These are phyloP conservation scores for Lymantria monacha DNA, from an alignment of 2,888 invertebrate species.

Conservation along the genomic window DNA sequence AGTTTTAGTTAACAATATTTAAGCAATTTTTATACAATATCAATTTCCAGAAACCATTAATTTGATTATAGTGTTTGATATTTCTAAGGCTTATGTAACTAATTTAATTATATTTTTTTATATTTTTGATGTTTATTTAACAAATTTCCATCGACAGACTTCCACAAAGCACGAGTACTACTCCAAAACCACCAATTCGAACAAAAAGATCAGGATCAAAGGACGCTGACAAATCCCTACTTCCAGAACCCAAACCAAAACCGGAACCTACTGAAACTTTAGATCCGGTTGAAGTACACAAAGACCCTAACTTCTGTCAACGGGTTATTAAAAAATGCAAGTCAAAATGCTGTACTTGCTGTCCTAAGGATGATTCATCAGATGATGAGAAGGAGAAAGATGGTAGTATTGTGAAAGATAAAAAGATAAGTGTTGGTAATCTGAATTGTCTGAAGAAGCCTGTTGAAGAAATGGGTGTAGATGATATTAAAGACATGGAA, in stretches of 20 bases:
- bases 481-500: conserved; percentile 54
- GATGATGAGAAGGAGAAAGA: conserved; percentile 43
- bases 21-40: too few relatives aligned
- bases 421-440: conserved; percentile 28
- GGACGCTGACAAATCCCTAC: not conserved
- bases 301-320: conserved; percentile 62
- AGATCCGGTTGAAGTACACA: conserved; percentile 33
- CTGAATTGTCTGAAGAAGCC: conserved; percentile 67
- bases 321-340: conserved; percentile 69
- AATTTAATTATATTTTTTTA: not conserved
- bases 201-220: conserved; percentile 41
- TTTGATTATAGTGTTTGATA: too few relatives aligned
- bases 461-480: conserved; percentile 47
- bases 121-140: not conserved
- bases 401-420: conserved; percentile 18
- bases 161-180: conserved; percentile 74
- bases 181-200: conserved; percentile 70
- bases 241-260: conserved; percentile 4
- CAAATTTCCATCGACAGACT: conserved; percentile 45
- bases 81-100: too few relatives aligned
- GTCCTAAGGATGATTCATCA: conserved; percentile 52
- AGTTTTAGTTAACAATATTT: too few relatives aligned
- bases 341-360: conserved; percentile 75
- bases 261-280: conserved; percentile 21
- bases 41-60: too few relatives aligned